Base-by-base conservation (phyloP, 2,113 vertebrate genomes). In the Muntiacus muntjak region DNA sequence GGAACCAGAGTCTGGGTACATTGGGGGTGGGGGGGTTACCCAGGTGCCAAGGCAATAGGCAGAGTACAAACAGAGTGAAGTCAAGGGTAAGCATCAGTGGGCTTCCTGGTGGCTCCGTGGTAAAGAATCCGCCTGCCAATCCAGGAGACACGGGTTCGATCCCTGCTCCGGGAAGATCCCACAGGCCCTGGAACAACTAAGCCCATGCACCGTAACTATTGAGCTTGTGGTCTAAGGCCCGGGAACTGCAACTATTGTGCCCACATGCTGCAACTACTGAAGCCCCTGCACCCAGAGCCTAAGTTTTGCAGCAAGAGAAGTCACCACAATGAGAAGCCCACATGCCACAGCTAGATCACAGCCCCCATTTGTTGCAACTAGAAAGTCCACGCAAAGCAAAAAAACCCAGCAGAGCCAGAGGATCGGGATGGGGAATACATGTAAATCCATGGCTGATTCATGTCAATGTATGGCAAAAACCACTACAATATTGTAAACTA, bases 11-110 rank as follows among this genome's bases (percentile, higher is more conserved):
- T 74, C 25, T 13, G 2, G 47, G 52, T 7, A 1, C 64, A 30
- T 5, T 2, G 0, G 4, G 12, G 28, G 45, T 45, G 10, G 2
- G 8, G 2, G 45, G 25, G n/a, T 62, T 62, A 25, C 17, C 58
- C 52, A 36, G 50, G n/a, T 52, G 57, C 36, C 86, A 71, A 11
- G 57, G 19, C 57, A 87, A 64, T 6, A 86, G 26, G 23, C 26
- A 60, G 16, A 26, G 43, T 10, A 64, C 33, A 83, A 36, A 82
- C n/a, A 93, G 79, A 52, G 13, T 40, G 54, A 94, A 83, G n/a
- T 54, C 33, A 76, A 79, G 85, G 67, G 40, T 25, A 43, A 26
- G 40, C 2, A 15, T 43, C 40, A 26, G 0, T 40, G 71, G 71
- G 71, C 71, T 26, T 25, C 71, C 40, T 26, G 40, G 40, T 15